Conservation (phyloP, 1,140 invertebrate genomes). For the Pomacea maculata region DNA sequence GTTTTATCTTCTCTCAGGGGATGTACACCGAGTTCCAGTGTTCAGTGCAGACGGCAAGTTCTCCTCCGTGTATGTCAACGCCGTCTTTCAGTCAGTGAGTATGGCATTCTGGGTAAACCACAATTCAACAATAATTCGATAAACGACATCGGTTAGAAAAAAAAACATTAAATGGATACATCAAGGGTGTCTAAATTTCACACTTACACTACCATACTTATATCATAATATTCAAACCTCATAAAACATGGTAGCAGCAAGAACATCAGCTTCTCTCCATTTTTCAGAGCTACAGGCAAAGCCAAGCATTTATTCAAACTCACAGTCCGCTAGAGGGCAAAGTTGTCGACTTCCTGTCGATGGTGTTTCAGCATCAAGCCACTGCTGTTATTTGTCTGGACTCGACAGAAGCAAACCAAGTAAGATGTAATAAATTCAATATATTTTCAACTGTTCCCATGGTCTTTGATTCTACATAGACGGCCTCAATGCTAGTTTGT, state of each 20-base stretch:
- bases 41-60: background rate
- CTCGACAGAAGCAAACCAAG: background rate
- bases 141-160: too few species aligned
- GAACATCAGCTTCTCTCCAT: too few species aligned
- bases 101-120: too few species aligned
- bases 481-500: too few species aligned
- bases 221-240: too few species aligned
- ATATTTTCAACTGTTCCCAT: background rate
- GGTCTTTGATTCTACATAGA: background rate
- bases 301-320: constrained; percentile 5
- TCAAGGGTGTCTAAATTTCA: too few species aligned
- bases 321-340: background rate
- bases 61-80: constrained; percentile 2
- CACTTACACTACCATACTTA: too few species aligned
- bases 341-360: constrained; percentile 14
- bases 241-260: too few species aligned
- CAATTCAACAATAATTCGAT: too few species aligned
- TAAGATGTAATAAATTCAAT: too few species aligned
- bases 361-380: constrained; percentile 3
- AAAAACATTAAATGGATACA: too few species aligned
- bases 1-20: background rate
- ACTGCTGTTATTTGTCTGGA: constrained; percentile 3
- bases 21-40: constrained; percentile 6
- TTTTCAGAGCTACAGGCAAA: constrained; percentile 2
- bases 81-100: constrained; percentile 11